Evolutionary conservation across 2,888 invertebrate genomes (phyloP).

Genomic region (Xestia sexstrigata): DNA sequence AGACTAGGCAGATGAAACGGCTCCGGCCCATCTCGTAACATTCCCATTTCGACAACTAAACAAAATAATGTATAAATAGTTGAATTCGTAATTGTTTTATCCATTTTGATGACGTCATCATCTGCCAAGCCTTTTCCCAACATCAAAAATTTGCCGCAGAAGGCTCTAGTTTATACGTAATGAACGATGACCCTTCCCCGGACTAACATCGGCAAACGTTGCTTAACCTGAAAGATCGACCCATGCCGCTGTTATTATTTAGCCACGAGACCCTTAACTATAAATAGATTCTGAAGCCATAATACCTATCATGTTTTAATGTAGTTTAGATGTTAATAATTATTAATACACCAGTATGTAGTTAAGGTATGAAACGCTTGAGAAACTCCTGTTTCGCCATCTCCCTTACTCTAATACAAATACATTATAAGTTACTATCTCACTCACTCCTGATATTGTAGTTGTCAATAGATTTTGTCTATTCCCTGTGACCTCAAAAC

Average conservation of each 20-base stretch:
- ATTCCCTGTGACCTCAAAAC: constrained; percentile 38
- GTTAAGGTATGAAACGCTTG: neutral
- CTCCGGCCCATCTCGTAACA: no score
- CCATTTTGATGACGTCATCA: neutral
- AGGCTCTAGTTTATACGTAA: no score
- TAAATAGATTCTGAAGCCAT: neutral
- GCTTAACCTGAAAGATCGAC: neutral
- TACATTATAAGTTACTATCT: neutral
- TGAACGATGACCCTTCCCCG: neutral
- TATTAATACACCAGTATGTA: constrained; percentile 9
- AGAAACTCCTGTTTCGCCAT: neutral
- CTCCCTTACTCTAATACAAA: constrained; percentile 20
- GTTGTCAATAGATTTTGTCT: constrained; percentile 21
- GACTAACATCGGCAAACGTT: neutral
- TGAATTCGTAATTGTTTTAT: neutral
- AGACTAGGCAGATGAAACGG: neutral
- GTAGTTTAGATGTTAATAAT: neutral
- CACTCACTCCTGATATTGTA: constrained; percentile 10
- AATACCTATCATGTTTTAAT: neutral
- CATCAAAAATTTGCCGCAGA: no score
- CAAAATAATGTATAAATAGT: neutral
- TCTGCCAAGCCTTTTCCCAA: neutral
- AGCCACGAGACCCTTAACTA: neutral
- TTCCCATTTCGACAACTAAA: no score
- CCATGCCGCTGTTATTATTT: neutral